Conservation (phyloP, 2,113 vertebrate species). For the Ictidomys tridecemlineatus region DNA sequence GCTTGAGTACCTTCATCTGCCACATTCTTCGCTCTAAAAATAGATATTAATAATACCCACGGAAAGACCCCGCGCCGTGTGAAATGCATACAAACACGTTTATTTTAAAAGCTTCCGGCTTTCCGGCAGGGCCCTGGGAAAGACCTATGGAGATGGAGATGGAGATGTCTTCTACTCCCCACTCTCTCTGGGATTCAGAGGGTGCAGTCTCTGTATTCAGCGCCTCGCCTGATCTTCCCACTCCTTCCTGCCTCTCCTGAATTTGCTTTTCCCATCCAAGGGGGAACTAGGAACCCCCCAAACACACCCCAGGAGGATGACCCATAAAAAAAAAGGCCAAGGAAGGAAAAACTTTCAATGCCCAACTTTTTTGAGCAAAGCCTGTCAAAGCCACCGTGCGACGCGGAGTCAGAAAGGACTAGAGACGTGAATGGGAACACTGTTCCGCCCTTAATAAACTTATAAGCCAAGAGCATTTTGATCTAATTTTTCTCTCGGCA, state of each 20-base stretch:
- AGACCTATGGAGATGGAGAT: neutral
- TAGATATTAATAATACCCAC: constrained; percentile 85
- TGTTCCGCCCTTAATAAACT: constrained; percentile 83
- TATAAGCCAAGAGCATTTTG: constrained; percentile 76
- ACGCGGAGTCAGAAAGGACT: neutral
- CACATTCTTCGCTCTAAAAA: constrained; percentile 84
- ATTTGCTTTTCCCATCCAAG: neutral
- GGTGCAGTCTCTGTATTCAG: neutral
- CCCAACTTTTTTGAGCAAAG: constrained; percentile 42
- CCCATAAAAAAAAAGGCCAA: neutral
- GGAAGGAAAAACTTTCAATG: neutral
- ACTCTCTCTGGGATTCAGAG: neutral
- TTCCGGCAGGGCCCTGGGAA: neutral
- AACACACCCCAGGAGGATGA: neutral
- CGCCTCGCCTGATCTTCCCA: fast-evolving
- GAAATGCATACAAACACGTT: constrained; percentile 84
- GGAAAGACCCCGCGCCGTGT: constrained; percentile 74
- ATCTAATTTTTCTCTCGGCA: constrained; percentile 81
- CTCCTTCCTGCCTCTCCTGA: neutral
- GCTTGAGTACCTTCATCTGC: constrained; percentile 78
- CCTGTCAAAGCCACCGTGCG: neutral
- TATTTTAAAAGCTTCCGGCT: constrained; percentile 54
- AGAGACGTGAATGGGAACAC: constrained; percentile 64
- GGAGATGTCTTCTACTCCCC: neutral
- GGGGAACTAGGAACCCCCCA: neutral